Percentiles rank a stretch among this genome's conserved stretches.
Conservation (phyloP, 2,888 invertebrate species). For the Stenotaenia linearis region DNA sequence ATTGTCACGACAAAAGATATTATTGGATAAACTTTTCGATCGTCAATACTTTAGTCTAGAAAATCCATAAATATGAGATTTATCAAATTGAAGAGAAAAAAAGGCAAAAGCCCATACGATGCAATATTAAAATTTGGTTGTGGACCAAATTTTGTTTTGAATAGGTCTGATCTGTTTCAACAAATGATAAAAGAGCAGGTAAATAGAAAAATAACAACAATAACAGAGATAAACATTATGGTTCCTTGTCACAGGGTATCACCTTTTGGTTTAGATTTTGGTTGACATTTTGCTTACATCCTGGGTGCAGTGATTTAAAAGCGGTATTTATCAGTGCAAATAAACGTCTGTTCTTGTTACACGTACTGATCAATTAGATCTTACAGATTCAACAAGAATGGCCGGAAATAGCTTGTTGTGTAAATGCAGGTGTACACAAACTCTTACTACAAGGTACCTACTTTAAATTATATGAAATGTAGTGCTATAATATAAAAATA, state of each 20-base stretch:
- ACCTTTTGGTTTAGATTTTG: neutral
- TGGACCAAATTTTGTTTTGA: neutral
- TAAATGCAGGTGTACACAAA: neutral
- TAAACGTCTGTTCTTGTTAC: neutral
- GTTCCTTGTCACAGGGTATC: no score
- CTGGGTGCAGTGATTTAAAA: neutral
- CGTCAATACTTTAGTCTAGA: neutral
- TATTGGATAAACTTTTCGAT: neutral
- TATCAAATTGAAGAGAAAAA: neutral
- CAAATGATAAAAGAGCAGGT: neutral
- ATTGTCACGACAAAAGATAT: neutral
- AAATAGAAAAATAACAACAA: neutral
- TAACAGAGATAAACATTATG: no score
- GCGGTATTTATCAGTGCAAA: neutral
- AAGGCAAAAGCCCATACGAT: neutral
- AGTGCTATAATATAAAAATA: neutral
- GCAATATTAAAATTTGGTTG: neutral
- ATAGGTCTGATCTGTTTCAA: neutral
- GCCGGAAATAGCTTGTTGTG: neutral
- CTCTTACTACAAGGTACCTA: neutral
- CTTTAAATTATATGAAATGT: neutral
- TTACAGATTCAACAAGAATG: neutral
- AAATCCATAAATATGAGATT: neutral
- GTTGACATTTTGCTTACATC: neutral
- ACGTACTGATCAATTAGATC: neutral